These are phyloP conservation scores for Pantherophis vulpinus DNA, from an alignment of 2,797 vertebrate genomes.

Conservation along the genomic window DNA sequence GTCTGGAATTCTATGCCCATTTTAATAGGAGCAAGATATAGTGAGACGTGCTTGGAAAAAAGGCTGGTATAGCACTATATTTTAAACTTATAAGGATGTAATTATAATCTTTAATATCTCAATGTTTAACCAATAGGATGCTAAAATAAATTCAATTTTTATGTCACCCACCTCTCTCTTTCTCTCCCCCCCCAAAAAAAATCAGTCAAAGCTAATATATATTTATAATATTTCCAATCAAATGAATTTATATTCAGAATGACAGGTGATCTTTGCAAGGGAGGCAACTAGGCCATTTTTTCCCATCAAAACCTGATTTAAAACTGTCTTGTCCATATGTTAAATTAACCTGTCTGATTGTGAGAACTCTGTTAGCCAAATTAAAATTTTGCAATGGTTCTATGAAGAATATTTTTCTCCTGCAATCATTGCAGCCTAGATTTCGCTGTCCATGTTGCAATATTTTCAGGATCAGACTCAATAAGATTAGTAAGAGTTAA, in stretches of 20 bases:
- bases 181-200: background rate
- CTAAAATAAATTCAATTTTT: background rate
- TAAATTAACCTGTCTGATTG: slow-evolving; percentile 48
- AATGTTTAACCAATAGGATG: background rate
- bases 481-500: too few relatives aligned
- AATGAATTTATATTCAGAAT: slow-evolving; percentile 15
- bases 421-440: slow-evolving; percentile 28
- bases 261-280: accelerated
- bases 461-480: too few relatives aligned
- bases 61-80: background rate
- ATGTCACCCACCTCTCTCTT: background rate
- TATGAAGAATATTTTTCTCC: slow-evolving; percentile 46
- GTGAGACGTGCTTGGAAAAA: background rate
- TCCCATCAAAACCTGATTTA: slow-evolving; percentile 29
- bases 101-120: background rate
- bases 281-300: slow-evolving; percentile 19
- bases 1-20: background rate
- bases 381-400: slow-evolving; percentile 50
- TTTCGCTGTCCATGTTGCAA: slow-evolving; percentile 46
- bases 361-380: slow-evolving; percentile 48
- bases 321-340: slow-evolving; percentile 25
- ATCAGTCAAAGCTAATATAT: slow-evolving; percentile 11
- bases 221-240: slow-evolving; percentile 22
- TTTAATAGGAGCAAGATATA: background rate
- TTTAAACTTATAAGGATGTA: background rate